Conservation (phyloP, 2,888 invertebrate species). For the Epinotia ramella region DNA sequence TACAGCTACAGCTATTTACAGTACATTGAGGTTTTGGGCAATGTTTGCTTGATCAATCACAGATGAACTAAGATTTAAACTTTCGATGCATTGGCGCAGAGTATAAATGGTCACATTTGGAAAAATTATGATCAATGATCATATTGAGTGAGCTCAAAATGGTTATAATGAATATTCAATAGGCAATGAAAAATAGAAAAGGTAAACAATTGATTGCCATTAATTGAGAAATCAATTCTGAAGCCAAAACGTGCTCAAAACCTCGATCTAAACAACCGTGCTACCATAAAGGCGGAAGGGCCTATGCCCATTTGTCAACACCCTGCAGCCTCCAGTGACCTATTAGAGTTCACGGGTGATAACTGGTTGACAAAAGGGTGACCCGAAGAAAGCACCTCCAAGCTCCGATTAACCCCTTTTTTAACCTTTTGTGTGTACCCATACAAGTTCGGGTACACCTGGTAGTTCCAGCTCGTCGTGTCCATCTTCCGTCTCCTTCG, state of each 20-base stretch:
- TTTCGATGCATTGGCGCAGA: too few relatives aligned
- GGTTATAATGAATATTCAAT: too few relatives aligned
- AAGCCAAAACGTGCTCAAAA: slow-evolving; percentile 6
- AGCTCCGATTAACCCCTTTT: background rate
- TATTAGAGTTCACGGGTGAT: too few relatives aligned
- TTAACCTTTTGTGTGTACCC: slow-evolving; percentile 93
- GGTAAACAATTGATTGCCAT: too few relatives aligned
- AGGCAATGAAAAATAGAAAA: too few relatives aligned
- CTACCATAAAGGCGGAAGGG: slow-evolving; percentile 6
- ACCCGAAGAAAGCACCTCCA: background rate
- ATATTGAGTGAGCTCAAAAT: too few relatives aligned
- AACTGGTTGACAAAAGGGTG: too few relatives aligned
- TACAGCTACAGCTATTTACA: slow-evolving; percentile 18
- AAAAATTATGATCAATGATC: too few relatives aligned
- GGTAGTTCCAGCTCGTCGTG: slow-evolving; percentile 91
- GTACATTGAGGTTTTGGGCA: slow-evolving; percentile 17
- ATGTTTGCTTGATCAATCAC: background rate
- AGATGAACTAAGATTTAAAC: too few relatives aligned
- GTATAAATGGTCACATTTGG: too few relatives aligned
- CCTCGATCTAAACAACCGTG: slow-evolving; percentile 15
- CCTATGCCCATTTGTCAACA: too few relatives aligned
- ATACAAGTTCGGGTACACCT: slow-evolving; percentile 93
- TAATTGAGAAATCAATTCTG: background rate
- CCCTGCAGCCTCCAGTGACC: too few relatives aligned
- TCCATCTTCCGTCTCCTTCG: slow-evolving; percentile 69